A percentile compares a stretch with the other conserved stretches of the same genome.
Evolutionary conservation across 2,888 invertebrate genomes (phyloP).

Genomic region (Patella depressa): DNA sequence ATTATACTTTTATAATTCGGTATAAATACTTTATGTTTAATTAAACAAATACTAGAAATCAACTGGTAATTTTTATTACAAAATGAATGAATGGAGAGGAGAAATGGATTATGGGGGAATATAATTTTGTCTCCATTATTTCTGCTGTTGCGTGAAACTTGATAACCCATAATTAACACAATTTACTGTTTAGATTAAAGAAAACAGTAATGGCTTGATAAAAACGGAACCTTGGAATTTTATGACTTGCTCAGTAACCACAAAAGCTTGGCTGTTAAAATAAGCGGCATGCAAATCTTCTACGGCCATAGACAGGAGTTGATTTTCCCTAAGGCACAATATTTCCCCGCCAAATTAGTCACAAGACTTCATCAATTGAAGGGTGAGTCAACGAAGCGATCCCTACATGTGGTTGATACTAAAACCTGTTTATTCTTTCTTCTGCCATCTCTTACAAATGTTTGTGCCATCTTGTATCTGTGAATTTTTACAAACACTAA

Average conservation of each 20-base stretch:
- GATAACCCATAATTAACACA: slow-evolving; percentile 10
- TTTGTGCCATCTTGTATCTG: too few species aligned
- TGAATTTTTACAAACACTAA: too few species aligned
- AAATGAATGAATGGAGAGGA: background rate
- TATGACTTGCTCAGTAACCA: background rate
- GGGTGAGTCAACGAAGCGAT: slow-evolving; percentile 9
- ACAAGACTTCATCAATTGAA: slow-evolving; percentile 8
- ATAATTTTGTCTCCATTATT: slow-evolving; percentile 7
- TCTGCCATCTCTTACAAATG: too few species aligned
- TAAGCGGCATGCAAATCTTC: slow-evolving; percentile 1
- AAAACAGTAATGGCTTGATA: slow-evolving; percentile 7
- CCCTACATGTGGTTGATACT: background rate
- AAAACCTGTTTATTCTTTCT: too few species aligned
- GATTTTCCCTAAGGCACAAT: slow-evolving; percentile 11
- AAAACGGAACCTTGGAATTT: background rate
- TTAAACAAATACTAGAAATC: too few species aligned
- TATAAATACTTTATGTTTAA: too few species aligned
- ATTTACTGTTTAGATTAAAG: slow-evolving; percentile 6
- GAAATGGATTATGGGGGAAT: background rate
- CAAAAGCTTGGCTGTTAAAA: background rate
- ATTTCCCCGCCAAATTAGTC: slow-evolving; percentile 10
- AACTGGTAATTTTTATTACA: too few species aligned
- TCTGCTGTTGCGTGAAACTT: slow-evolving; percentile 3
- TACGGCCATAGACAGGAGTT: slow-evolving; percentile 4
- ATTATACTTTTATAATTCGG: too few species aligned